Percentiles rank a stretch among this genome's conserved stretches.
Conservation (phyloP, 2,888 invertebrate species). For the Hyalella azteca region DNA sequence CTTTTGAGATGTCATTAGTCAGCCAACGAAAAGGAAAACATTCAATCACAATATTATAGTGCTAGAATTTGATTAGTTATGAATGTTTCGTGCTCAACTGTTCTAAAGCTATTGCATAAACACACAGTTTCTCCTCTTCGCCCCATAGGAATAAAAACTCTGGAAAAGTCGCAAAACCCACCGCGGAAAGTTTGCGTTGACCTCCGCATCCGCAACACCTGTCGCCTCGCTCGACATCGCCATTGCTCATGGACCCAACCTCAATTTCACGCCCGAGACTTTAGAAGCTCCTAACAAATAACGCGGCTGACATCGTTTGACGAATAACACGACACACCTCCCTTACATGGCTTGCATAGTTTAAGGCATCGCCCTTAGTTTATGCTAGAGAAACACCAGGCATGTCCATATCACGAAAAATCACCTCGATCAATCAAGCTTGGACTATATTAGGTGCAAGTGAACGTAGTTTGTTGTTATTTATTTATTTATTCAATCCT, state of each 20-base stretch:
- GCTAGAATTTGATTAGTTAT: no score
- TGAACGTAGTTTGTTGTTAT: no score
- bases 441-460: no score
- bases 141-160: neutral
- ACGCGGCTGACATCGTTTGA: slow-evolving; percentile 27
- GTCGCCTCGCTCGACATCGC: slow-evolving; percentile 23
- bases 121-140: no score
- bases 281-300: slow-evolving; percentile 35
- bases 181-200: slow-evolving; percentile 21
- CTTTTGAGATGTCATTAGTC: no score
- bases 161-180: neutral
- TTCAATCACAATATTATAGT: no score
- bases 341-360: neutral
- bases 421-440: no score
- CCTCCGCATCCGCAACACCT: slow-evolving; percentile 25
- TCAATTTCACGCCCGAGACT: slow-evolving; percentile 36
- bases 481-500: no score
- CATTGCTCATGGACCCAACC: slow-evolving; percentile 27
- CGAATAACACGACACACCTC: slow-evolving; percentile 15
- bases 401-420: no score
- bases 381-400: neutral
- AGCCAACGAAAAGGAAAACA: no score
- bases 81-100: no score
- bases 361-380: neutral
- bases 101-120: no score